Conservation (phyloP, 2,888 invertebrate species). For the Dicyrtoma fusca region DNA sequence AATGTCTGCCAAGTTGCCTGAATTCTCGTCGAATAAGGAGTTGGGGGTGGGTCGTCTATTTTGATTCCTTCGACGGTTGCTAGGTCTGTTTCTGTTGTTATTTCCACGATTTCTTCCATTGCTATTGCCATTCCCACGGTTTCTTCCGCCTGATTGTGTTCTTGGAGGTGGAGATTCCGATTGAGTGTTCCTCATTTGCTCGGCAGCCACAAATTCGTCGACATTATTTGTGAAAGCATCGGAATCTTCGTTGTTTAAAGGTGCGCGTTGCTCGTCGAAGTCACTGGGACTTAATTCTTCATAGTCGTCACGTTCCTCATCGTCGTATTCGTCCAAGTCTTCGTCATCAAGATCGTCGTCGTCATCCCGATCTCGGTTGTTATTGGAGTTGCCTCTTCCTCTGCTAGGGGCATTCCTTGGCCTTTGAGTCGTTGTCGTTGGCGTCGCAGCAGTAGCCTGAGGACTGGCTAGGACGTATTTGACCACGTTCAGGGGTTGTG, state of each 20-base stretch:
- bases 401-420: background rate
- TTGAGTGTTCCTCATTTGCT: background rate
- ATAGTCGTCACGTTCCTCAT: background rate
- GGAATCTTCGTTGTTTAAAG: background rate
- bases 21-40: too few species aligned
- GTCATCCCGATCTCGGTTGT: background rate
- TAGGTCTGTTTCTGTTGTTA: background rate
- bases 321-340: too few species aligned
- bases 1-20: too few species aligned
- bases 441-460: too few species aligned
- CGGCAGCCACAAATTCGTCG: background rate
- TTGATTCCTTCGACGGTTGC: background rate
- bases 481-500: too few species aligned
- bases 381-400: background rate
- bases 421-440: background rate
- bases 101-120: background rate
- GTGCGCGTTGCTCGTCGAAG: background rate
- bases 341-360: background rate
- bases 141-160: background rate
- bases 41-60: background rate
- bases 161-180: background rate
- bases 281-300: slow-evolving; percentile 2
- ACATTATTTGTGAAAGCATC: background rate
- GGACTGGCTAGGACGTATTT: too few species aligned
- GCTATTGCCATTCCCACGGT: background rate